Base-by-base conservation (phyloP, 2,888 invertebrate genomes). In the Metopia argyrocephala region DNA sequence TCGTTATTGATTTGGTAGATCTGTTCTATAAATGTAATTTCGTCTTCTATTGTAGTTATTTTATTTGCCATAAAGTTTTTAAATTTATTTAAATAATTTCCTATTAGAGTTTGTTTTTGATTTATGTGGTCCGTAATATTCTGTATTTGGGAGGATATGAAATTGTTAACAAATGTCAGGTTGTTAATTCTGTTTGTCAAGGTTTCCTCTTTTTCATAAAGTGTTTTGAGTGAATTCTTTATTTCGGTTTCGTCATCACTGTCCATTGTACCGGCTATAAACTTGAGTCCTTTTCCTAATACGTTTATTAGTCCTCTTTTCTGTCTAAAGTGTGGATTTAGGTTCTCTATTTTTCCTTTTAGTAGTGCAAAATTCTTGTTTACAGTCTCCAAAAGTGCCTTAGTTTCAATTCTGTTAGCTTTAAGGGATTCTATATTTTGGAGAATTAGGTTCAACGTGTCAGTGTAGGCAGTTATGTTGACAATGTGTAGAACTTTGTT, bases 1-100 rank as follows among this genome's bases (percentile, higher is more conserved):
- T 78, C 78, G 28, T 78, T 71, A 25, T 82, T 73, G 20, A 83
- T 75, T 76, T 83, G 83, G 59, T 82, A 81, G 4, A 75, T 18
- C 25, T 82, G 66, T 71, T 69, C 57, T 27, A 82, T 45, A 59
- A 70, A 74, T 68, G 69, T 50, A 25, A 84, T 21, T 82, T 84
- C 81, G 20, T 81, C 78, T 59, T 83, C 78, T 54, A 83, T 1
- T 7, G 71, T 78, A 1, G 62, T 45, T 64, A 82, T 78, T 74
- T 76, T 78, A 20, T n/a, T n/a, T n/a, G n/a, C n/a, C n/a, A n/a
- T n/a, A n/a, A n/a, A n/a, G n/a, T n/a, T n/a, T n/a, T n/a, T n/a
- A n/a, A n/a, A n/a, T n/a, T n/a, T n/a, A n/a, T n/a, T n/a, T n/a
- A n/a, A n/a, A n/a, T n/a, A n/a, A n/a, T n/a, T n/a, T n/a, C n/a